Base-by-base conservation (phyloP, 1,140 invertebrate species). In the Leptinotarsa undecemlineata region DNA sequence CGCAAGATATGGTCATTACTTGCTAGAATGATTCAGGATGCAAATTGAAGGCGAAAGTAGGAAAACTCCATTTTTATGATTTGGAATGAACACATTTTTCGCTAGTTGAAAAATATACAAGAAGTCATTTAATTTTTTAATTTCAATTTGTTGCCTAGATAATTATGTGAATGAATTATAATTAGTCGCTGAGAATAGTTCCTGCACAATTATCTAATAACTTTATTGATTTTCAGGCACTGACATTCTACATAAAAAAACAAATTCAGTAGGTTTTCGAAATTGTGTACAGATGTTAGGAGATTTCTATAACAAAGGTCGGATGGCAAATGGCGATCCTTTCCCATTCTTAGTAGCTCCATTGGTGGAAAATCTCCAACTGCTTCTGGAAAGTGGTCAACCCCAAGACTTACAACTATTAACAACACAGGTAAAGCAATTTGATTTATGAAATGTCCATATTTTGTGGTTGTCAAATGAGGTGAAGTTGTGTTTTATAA, bases 221-320 rank as follows among this genome's bases (percentile, higher is more conserved):
- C 17, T 17, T 64, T 64, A 21, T 64, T 47, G 13, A n/a, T 70
- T 70, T 70, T 70, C 51, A 77, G 62, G 60, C 47, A n/a, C n/a
- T 21, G 51, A 60, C 48, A 17, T 70, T 57, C 62, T 82, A 48
- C 77, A 80, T 73, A 68, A 72, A 51, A 57, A 57, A 5, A 71
- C 68, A 1, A 77, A 77, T 76, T 74, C 76, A 15, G 21, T 51
- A 17, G 47, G 62, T 15, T 82, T 82, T 74, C 67, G 81, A 48
- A 82, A 81, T 72, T 73, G 79, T 60, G 71, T 82, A 4, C 74
- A 71, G 61, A 74, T 82, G 64, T 64, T 82, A 72, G 81, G 79
- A 26, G 79, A 81, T 68, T 81, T 81, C 77, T 81, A 71, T 57
- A 71, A 76, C 62, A 81, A 80, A 78, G 78, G 78, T 20, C 74